These are phyloP conservation scores for Neoarius graeffei DNA, from an alignment of 2,113 vertebrate genomes.

Conservation along the genomic window DNA sequence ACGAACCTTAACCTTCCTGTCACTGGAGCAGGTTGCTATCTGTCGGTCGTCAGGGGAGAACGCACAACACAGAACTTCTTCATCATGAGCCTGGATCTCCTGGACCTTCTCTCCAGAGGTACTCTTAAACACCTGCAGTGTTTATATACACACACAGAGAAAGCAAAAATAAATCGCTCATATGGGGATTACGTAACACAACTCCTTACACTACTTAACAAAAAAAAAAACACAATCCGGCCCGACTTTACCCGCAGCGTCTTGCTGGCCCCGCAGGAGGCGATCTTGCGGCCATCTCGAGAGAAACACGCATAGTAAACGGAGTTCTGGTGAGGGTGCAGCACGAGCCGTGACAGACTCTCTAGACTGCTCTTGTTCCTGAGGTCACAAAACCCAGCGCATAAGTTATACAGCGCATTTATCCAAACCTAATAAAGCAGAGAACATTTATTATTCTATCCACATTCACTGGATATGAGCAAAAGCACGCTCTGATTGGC, in stretches of 20 bases:
- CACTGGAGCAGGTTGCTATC: slow-evolving; percentile 89
- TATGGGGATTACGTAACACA: neutral
- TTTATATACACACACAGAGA: neutral
- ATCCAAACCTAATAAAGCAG: too few species aligned
- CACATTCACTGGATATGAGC: too few species aligned
- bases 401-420: neutral
- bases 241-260: slow-evolving; percentile 81
- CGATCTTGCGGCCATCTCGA: slow-evolving; percentile 83
- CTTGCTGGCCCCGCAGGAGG: slow-evolving; percentile 89
- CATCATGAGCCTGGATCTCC: slow-evolving; percentile 85
- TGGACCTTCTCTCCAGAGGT: slow-evolving; percentile 88
- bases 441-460: too few species aligned
- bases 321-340: slow-evolving; percentile 89
- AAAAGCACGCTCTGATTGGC: too few species aligned
- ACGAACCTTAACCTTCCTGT: slow-evolving; percentile 89
- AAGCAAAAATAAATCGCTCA: neutral
- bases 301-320: slow-evolving; percentile 93
- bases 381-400: slow-evolving; percentile 8
- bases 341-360: slow-evolving; percentile 84
- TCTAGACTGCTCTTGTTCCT: slow-evolving; percentile 88
- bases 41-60: slow-evolving; percentile 86
- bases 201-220: neutral
- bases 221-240: neutral
- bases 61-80: slow-evolving; percentile 89
- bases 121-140: slow-evolving; percentile 85